Percentiles rank a stretch among this genome's conserved stretches.
Evolutionary conservation across 2,797 vertebrate species (phyloP).

Genomic region (Caiman crocodilus): DNA sequence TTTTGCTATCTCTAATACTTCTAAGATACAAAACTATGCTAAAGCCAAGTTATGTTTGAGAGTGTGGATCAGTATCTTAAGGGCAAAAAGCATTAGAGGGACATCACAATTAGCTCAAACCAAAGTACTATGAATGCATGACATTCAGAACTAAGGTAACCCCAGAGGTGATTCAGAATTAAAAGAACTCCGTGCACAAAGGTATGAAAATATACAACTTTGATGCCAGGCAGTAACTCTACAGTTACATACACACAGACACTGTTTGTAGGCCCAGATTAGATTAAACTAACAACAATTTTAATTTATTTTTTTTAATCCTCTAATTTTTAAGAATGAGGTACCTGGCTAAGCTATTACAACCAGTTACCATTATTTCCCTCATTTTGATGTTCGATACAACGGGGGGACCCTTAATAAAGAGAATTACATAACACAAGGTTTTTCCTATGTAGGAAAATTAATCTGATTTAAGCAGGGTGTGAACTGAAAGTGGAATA

Average conservation of each 20-base stretch:
- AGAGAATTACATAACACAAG: neutral
- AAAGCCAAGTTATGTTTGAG: constrained; percentile 54
- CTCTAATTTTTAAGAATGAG: neutral
- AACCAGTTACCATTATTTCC: neutral
- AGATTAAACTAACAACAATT: neutral
- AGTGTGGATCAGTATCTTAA: constrained; percentile 16
- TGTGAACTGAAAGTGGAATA: too few relatives aligned
- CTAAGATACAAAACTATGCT: constrained; percentile 36
- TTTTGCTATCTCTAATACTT: neutral
- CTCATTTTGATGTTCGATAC: neutral
- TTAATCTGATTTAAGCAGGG: too few relatives aligned
- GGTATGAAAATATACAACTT: neutral
- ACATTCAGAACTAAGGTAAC: neutral
- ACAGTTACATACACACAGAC: neutral
- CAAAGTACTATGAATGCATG: neutral
- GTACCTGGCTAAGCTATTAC: neutral
- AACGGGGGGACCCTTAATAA: neutral
- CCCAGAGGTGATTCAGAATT: too few relatives aligned
- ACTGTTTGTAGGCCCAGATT: neutral
- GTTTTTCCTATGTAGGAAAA: too few relatives aligned
- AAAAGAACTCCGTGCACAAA: too few relatives aligned
- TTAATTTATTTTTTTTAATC: neutral
- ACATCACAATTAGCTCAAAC: neutral
- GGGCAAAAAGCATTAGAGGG: neutral
- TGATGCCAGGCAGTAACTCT: neutral